Evolutionary conservation across 2,888 invertebrate genomes (phyloP).

Genomic region (Tiliacea aurago): DNA sequence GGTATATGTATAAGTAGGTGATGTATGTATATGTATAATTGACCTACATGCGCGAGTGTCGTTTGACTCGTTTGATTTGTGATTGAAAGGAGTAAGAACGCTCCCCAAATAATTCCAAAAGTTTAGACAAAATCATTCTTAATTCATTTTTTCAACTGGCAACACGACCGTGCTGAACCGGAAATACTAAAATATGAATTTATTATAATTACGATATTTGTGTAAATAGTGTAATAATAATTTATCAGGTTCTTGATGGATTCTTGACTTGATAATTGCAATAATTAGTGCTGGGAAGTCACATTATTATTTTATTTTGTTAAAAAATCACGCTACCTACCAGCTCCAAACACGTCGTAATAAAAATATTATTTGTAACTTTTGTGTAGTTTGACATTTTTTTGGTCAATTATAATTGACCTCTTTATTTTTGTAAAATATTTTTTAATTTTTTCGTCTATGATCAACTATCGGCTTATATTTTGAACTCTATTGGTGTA

Average conservation of each 20-base stretch:
- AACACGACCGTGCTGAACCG: background rate
- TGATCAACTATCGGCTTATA: background rate
- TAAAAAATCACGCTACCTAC: background rate
- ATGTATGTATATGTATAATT: too few relatives aligned
- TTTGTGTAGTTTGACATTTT: background rate
- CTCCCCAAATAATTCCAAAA: background rate
- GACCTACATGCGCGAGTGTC: background rate
- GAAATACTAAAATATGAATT: background rate
- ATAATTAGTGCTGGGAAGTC: background rate
- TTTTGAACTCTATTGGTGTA: background rate
- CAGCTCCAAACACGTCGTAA: too few relatives aligned
- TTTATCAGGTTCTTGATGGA: background rate
- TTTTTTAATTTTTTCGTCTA: background rate
- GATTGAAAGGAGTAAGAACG: too few relatives aligned
- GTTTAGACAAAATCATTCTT: background rate
- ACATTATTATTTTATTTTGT: background rate
- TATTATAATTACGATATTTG: background rate
- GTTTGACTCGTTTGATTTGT: background rate
- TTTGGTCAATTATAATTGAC: background rate
- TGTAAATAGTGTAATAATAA: background rate
- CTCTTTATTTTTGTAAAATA: background rate
- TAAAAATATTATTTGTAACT: background rate
- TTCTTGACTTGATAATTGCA: background rate
- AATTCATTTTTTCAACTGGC: background rate
- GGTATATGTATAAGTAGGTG: too few relatives aligned